Evolutionary conservation across 2,797 vertebrate species (phyloP).

Genomic region (Rhinogobio ventralis): DNA sequence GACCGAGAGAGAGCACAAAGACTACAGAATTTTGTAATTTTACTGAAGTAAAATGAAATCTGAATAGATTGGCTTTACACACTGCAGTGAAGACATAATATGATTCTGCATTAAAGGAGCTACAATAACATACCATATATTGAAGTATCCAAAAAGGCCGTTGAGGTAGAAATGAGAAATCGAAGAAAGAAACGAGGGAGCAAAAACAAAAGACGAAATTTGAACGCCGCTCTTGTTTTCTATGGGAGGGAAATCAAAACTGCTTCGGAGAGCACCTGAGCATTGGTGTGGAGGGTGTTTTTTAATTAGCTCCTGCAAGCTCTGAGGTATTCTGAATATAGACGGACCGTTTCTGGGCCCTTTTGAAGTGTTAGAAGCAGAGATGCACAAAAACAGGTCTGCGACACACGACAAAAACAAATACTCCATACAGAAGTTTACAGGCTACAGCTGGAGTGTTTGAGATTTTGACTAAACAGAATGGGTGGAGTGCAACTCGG

Average conservation of each 20-base stretch:
- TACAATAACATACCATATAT: neutral
- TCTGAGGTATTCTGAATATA: constrained; percentile 26
- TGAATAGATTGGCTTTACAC: constrained; percentile 1
- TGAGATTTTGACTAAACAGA: constrained; percentile 13
- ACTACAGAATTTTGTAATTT: neutral
- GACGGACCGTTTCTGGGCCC: constrained; percentile 1
- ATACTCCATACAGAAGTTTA: constrained; percentile 3
- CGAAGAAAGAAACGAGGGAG: constrained; percentile 12
- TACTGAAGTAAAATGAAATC: neutral
- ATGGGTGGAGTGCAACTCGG: neutral
- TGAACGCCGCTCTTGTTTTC: constrained; percentile 34
- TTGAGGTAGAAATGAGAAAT: constrained; percentile 15
- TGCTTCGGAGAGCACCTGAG: constrained; percentile 22
- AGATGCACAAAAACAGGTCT: neutral
- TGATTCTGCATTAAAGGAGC: constrained; percentile 31
- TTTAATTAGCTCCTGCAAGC: constrained; percentile 52
- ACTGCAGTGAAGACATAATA: constrained; percentile 1
- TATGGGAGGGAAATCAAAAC: constrained; percentile 34
- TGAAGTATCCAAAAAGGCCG: constrained; percentile 14
- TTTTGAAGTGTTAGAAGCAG: constrained; percentile 24
- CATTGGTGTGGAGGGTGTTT: constrained; percentile 34
- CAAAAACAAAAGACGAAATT: constrained; percentile 11
- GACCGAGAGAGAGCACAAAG: neutral
- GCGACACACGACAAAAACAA: constrained; percentile 4
- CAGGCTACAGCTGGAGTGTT: constrained; percentile 16